Evolutionary conservation across 2,888 invertebrate genomes (phyloP).

Genomic region (Cremastobaeus sp.): DNA sequence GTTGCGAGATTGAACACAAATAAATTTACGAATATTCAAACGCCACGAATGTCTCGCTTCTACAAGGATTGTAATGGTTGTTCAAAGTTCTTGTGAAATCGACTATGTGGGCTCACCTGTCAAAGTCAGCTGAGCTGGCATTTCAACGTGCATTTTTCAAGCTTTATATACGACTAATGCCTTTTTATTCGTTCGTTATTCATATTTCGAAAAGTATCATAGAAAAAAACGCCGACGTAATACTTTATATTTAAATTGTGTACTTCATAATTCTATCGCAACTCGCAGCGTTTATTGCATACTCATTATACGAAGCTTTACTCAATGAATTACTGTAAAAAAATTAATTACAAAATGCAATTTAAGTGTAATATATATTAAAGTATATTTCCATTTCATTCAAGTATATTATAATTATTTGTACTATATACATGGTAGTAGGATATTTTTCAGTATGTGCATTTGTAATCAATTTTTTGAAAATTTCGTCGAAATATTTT

Average conservation of each 20-base stretch:
- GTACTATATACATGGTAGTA: too few relatives aligned
- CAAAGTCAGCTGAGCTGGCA: conserved; percentile 52
- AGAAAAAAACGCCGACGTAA: background rate
- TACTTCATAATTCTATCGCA: too few relatives aligned
- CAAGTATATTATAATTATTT: too few relatives aligned
- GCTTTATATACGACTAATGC: conserved; percentile 35
- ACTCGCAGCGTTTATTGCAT: too few relatives aligned
- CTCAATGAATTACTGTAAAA: too few relatives aligned
- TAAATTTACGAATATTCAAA: conserved; percentile 17
- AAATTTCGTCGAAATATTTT: too few relatives aligned
- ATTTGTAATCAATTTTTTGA: too few relatives aligned
- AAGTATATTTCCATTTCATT: too few relatives aligned
- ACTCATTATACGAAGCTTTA: too few relatives aligned
- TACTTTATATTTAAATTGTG: conserved; percentile 5
- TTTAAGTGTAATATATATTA: too few relatives aligned
- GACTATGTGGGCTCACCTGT: conserved; percentile 55
- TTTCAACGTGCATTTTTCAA: conserved; percentile 52
- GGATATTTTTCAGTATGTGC: too few relatives aligned
- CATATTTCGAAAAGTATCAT: conserved; percentile 29
- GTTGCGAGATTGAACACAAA: background rate
- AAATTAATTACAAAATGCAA: too few relatives aligned
- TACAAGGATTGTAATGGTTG: conserved; percentile 29
- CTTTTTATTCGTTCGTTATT: conserved; percentile 29
- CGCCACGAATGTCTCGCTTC: conserved; percentile 26
- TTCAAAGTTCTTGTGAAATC: conserved; percentile 49